Conservation (phyloP, 2,797 vertebrate genomes). For the Bradypodion ventrale region DNA sequence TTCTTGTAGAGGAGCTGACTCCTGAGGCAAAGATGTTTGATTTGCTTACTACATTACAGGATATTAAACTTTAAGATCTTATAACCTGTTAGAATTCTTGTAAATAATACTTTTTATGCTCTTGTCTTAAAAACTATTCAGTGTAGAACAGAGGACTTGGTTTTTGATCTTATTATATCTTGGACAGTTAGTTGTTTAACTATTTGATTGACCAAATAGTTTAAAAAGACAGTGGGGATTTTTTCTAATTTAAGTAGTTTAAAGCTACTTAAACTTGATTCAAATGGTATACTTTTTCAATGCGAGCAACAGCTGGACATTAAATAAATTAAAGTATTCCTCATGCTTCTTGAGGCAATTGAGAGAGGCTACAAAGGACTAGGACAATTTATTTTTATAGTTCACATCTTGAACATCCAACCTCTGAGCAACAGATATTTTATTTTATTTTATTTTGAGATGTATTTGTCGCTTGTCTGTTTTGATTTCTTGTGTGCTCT, state of each 20-base stretch:
- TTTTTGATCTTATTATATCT: conserved; percentile 33
- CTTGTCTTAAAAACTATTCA: neutral
- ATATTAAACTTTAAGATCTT: neutral
- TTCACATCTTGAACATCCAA: conserved; percentile 11
- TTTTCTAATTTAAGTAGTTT: conserved; percentile 16
- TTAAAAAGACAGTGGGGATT: conserved; percentile 13
- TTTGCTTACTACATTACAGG: neutral
- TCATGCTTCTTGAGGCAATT: conserved; percentile 1
- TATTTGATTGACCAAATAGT: neutral
- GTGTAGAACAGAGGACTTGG: conserved; percentile 11
- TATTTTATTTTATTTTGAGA: too few relatives aligned
- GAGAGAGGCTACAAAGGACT: neutral
- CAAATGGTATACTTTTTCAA: conserved; percentile 13
- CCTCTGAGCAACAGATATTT: neutral
- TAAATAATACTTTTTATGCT: conserved; percentile 22
- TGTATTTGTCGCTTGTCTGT: too few relatives aligned
- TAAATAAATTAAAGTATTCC: neutral
- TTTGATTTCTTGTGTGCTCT: too few relatives aligned
- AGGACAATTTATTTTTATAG: conserved; percentile 12
- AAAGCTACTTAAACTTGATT: conserved; percentile 22
- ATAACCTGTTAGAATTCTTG: neutral
- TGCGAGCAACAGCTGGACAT: neutral
- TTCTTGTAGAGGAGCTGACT: neutral
- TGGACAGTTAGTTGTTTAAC: conserved; percentile 22
- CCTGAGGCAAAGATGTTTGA: conserved; percentile 19